Evolutionary conservation across 2,113 vertebrate genomes (phyloP).

Genomic region (Lota lota): DNA sequence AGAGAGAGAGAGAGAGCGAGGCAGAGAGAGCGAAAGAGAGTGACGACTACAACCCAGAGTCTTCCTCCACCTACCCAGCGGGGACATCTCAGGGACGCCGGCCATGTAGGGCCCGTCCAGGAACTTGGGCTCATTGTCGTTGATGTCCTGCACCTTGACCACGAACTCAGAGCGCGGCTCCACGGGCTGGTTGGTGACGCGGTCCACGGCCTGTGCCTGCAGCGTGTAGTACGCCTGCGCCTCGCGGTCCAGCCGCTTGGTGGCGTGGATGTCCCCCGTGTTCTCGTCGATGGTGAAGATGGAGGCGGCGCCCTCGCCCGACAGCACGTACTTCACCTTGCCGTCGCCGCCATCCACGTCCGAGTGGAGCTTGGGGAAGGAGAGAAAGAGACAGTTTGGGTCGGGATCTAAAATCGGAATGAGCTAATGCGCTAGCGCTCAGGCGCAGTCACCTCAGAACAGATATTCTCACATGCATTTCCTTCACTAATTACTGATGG

Average conservation of each 20-base stretch:
- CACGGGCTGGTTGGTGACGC: slow-evolving; percentile 84
- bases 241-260: slow-evolving; percentile 92
- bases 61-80: slow-evolving; percentile 80
- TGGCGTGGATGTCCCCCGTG: slow-evolving; percentile 96
- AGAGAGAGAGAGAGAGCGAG: background rate
- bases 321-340: slow-evolving; percentile 94
- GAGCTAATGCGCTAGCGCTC: no score
- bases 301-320: slow-evolving; percentile 91
- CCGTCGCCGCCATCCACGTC: slow-evolving; percentile 95
- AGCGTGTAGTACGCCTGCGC: slow-evolving; percentile 94
- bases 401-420: no score
- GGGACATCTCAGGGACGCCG: slow-evolving; percentile 93
- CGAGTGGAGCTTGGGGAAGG: slow-evolving; percentile 88
- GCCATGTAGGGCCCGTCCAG: slow-evolving; percentile 90
- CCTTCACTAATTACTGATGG: no score
- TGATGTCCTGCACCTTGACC: slow-evolving; percentile 98
- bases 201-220: slow-evolving; percentile 87
- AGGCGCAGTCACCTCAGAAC: no score
- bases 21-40: background rate
- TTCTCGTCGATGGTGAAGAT: slow-evolving; percentile 98
- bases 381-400: slow-evolving; percentile 17
- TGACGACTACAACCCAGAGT: background rate
- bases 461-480: no score
- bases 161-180: slow-evolving; percentile 92
- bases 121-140: slow-evolving; percentile 96